phyloP scores from a whole-genome alignment of 2,113 vertebrate species.

The Eclectus roratus region DNA sequence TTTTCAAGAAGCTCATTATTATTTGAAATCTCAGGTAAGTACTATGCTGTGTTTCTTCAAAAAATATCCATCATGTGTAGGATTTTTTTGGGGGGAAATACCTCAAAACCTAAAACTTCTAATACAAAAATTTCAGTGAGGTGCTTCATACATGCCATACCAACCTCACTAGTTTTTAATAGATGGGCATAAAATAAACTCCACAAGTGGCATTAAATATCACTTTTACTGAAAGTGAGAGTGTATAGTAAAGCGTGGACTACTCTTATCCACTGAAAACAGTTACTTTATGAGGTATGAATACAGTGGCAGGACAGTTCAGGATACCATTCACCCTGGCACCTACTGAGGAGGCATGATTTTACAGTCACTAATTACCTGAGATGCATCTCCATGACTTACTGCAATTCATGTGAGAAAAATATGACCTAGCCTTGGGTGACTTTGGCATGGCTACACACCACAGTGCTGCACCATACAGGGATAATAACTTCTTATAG shows the following conservation, averaged over 20 bases:
- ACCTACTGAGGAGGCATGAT: background rate
- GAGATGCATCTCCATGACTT: background rate
- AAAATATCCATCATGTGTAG: background rate
- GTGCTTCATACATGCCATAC: background rate
- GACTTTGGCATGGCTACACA: background rate
- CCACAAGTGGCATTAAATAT: background rate
- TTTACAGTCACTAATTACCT: background rate
- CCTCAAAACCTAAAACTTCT: background rate
- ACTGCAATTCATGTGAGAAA: background rate
- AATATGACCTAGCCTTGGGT: background rate
- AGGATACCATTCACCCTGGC: background rate
- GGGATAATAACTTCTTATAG: background rate
- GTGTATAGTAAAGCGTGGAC: background rate
- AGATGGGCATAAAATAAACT: background rate
- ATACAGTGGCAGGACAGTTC: background rate
- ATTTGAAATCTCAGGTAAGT: background rate
- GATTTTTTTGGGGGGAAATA: accelerated
- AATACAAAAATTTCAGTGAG: background rate
- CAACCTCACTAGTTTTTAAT: background rate
- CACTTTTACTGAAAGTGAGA: background rate
- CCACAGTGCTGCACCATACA: background rate
- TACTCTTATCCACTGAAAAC: background rate
- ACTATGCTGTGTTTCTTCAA: background rate
- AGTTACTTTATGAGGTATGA: background rate
- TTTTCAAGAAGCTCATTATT: background rate